A percentile compares a stretch with the other conserved stretches of the same genome.
Conservation (phyloP, 2,113 vertebrate genomes). For the Hypocryptadius cinnamomeus region DNA sequence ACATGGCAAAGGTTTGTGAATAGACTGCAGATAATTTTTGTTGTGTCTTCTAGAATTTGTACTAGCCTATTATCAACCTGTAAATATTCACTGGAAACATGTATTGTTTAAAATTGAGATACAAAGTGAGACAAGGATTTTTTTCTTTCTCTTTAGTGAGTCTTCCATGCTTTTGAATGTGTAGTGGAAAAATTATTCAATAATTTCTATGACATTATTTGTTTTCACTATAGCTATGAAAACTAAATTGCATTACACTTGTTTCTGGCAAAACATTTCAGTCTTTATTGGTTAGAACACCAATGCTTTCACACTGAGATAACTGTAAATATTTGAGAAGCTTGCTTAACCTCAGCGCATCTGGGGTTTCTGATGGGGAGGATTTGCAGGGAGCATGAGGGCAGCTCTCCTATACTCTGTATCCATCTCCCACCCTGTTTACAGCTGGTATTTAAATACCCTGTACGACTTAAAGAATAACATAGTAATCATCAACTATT, state of each 20-base stretch:
- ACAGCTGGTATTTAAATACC: neutral
- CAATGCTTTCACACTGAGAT: neutral
- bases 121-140: constrained; percentile 9
- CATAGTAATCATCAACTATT: fast-evolving
- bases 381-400: fast-evolving
- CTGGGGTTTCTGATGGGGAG: neutral
- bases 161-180: neutral
- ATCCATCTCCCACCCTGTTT: neutral
- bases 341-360: neutral
- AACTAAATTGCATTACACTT: neutral
- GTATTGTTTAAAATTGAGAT: constrained; percentile 46
- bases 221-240: neutral
- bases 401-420: neutral
- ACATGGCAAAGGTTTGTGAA: constrained; percentile 51
- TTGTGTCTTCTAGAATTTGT: constrained; percentile 48
- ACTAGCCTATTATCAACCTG: neutral
- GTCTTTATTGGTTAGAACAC: neutral
- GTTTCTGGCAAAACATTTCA: neutral
- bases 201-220: neutral
- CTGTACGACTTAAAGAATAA: fast-evolving
- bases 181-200: neutral
- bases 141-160: neutral
- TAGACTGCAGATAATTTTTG: constrained; percentile 55
- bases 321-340: neutral
- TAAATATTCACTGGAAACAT: constrained; percentile 29